These are phyloP conservation scores for Brenthis hecate DNA, from an alignment of 2,888 invertebrate genomes.

Conservation along the genomic window DNA sequence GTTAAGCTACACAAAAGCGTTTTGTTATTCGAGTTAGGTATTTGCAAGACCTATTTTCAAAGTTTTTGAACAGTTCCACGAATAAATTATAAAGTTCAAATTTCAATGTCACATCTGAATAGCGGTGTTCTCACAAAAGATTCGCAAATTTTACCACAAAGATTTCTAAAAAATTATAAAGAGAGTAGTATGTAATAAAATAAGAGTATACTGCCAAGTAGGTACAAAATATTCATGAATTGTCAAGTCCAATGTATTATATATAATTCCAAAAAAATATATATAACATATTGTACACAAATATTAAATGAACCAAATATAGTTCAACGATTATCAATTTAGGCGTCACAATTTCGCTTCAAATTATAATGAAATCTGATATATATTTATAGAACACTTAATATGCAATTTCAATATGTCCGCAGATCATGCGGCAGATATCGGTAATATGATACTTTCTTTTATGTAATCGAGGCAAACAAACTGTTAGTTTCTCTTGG, in stretches of 20 bases:
- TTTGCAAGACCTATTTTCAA: slow-evolving; percentile 61
- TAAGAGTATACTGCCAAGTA: too few species aligned
- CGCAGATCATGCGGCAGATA: slow-evolving; percentile 25
- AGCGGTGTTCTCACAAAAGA: slow-evolving; percentile 10
- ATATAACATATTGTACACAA: not conserved
- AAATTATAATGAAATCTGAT: slow-evolving; percentile 1
- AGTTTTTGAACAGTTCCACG: slow-evolving; percentile 52
- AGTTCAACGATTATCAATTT: not conserved
- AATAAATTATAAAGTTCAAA: slow-evolving; percentile 48
- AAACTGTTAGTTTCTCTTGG: slow-evolving; percentile 35
- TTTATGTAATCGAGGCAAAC: slow-evolving; percentile 32
- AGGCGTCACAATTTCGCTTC: not conserved
- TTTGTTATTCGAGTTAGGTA: slow-evolving; percentile 61
- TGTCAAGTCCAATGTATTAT: too few species aligned
- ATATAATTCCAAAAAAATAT: too few species aligned
- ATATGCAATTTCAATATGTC: slow-evolving; percentile 14
- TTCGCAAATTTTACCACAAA: slow-evolving; percentile 11
- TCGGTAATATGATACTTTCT: slow-evolving; percentile 32
- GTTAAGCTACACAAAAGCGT: slow-evolving; percentile 73
- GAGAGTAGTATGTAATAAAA: not conserved
- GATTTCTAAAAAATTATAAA: not conserved
- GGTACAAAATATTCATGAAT: too few species aligned
- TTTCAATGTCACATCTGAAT: slow-evolving; percentile 8
- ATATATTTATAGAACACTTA: not conserved
- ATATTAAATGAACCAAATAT: not conserved